Conservation (phyloP, 2,888 invertebrate species). For the Aleiodes testaceus region DNA sequence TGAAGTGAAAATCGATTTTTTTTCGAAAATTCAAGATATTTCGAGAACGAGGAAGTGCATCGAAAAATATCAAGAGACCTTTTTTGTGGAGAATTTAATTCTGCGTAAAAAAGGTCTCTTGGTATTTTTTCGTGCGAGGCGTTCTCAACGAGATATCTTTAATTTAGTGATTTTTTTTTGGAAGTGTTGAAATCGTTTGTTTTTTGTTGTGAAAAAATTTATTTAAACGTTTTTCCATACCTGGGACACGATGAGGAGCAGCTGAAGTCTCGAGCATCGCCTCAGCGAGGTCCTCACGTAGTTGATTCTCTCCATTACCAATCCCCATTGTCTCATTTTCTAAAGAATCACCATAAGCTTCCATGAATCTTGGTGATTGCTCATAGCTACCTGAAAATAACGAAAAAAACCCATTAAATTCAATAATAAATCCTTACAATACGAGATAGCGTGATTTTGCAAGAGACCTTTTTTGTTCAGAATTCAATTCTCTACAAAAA, state of each 20-base stretch:
- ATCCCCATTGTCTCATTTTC: slow-evolving; percentile 67
- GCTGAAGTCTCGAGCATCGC: slow-evolving; percentile 92
- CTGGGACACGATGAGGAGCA: slow-evolving; percentile 72
- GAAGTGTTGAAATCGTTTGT: neutral
- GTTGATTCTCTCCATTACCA: slow-evolving; percentile 83
- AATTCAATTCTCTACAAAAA: too few species aligned
- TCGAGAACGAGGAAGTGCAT: neutral
- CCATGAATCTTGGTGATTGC: slow-evolving; percentile 88
- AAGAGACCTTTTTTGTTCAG: too few species aligned
- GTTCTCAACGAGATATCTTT: too few species aligned
- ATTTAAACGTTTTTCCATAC: slow-evolving; percentile 60
- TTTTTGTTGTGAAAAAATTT: neutral
- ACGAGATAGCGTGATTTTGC: too few species aligned
- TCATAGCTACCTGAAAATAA: slow-evolving; percentile 85
- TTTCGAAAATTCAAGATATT: too few species aligned
- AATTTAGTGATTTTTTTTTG: too few species aligned
- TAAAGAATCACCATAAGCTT: slow-evolving; percentile 79
- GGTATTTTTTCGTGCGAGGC: too few species aligned
- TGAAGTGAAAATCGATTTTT: neutral
- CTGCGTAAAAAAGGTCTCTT: too few species aligned
- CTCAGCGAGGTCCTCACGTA: slow-evolving; percentile 92
- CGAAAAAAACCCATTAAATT: too few species aligned
- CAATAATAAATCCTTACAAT: too few species aligned
- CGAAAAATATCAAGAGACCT: neutral
- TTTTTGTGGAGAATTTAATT: neutral